These are phyloP conservation scores for Elymnias hypermnestra DNA, from an alignment of 1,140 invertebrate genomes.

Conservation along the genomic window DNA sequence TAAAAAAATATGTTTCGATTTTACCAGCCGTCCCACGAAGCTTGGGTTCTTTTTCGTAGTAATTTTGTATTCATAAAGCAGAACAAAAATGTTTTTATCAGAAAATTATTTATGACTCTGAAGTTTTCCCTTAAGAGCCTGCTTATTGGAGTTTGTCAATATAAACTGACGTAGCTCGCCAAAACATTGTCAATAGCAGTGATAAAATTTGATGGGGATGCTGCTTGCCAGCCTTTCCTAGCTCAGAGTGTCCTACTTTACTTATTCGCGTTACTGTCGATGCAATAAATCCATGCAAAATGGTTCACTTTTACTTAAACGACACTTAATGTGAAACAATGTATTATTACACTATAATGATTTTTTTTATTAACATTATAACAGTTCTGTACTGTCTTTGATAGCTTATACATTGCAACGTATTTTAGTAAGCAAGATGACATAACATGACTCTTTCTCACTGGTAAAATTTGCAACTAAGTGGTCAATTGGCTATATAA, in stretches of 20 bases:
- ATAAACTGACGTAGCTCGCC: slow-evolving; percentile 34
- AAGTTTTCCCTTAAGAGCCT: slow-evolving; percentile 12
- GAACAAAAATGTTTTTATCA: slow-evolving; percentile 3
- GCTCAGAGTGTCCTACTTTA: slow-evolving; percentile 12
- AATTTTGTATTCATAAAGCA: too few relatives aligned
- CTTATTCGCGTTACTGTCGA: slow-evolving; percentile 44
- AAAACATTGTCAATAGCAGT: slow-evolving; percentile 62
- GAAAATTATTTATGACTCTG: slow-evolving; percentile 3
- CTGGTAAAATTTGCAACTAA: too few relatives aligned
- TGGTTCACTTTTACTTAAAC: too few relatives aligned
- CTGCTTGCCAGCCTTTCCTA: slow-evolving; percentile 29
- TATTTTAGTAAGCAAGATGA: too few relatives aligned
- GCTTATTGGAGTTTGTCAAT: slow-evolving; percentile 22
- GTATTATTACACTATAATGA: neutral
- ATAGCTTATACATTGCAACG: too few relatives aligned
- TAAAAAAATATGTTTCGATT: neutral
- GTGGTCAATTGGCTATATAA: too few relatives aligned
- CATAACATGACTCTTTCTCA: neutral
- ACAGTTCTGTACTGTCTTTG: too few relatives aligned
- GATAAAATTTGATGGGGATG: slow-evolving; percentile 65
- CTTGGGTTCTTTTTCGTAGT: too few relatives aligned
- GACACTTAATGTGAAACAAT: slow-evolving; percentile 24
- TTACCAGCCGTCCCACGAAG: too few relatives aligned
- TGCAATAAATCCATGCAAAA: slow-evolving; percentile 20
- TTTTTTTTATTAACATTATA: too few relatives aligned